A percentile compares a stretch with the other conserved stretches of the same genome.
phyloP scores from a whole-genome alignment of 2,113 vertebrate species.

The Cyanistes caeruleus region DNA sequence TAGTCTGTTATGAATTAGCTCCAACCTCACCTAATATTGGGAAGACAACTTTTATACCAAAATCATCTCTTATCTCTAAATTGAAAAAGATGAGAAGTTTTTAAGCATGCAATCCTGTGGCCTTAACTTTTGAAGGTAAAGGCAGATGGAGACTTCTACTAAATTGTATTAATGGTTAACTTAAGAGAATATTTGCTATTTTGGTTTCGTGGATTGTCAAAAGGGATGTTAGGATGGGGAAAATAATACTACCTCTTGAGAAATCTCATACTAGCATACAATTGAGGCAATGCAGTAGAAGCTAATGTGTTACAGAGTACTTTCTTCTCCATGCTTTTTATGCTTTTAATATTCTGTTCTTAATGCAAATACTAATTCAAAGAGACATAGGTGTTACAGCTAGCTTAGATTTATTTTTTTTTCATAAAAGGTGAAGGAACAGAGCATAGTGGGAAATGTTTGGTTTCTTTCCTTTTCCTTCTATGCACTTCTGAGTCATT shows the following conservation, averaged over 20 bases:
- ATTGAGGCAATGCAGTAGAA: neutral
- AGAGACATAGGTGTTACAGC: neutral
- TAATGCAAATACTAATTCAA: neutral
- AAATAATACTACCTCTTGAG: neutral
- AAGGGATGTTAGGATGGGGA: neutral
- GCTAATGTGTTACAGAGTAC: neutral
- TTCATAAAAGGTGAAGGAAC: neutral
- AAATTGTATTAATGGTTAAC: neutral
- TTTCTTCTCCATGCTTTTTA: neutral
- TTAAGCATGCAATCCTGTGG: neutral
- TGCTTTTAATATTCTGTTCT: neutral
- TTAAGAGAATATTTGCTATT: neutral
- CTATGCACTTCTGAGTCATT: neutral
- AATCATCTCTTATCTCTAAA: neutral
- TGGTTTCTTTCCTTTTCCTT: neutral
- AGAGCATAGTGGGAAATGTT: neutral
- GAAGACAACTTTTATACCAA: neutral
- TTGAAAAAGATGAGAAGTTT: neutral
- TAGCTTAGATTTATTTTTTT: neutral
- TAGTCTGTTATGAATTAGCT: neutral
- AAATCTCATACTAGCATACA: neutral
- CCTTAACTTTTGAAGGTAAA: neutral
- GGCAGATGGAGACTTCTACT: neutral
- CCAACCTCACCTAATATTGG: neutral
- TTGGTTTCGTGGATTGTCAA: neutral